phyloP scores from a whole-genome alignment of 2,888 invertebrate species.

The Ectobius pallidus region DNA sequence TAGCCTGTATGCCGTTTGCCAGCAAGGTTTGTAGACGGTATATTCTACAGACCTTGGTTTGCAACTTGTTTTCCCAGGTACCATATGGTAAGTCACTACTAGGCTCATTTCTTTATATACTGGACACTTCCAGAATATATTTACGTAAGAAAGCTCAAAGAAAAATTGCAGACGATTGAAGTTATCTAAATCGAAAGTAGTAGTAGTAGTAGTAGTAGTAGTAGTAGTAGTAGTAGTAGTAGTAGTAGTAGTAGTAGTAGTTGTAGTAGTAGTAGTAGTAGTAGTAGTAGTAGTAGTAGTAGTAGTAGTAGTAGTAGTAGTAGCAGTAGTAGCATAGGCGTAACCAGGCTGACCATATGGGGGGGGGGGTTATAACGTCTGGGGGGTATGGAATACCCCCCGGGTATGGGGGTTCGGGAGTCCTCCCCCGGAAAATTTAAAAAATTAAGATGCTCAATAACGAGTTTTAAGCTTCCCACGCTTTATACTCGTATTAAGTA shows the following conservation, averaged over 20 bases:
- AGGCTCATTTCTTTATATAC: too few relatives aligned
- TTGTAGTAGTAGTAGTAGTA: not conserved
- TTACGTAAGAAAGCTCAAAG: not conserved
- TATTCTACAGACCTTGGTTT: not conserved
- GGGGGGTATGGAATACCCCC: too few relatives aligned
- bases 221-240: not conserved
- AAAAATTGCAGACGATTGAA: not conserved
- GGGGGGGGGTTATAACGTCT: too few relatives aligned
- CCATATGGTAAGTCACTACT: not conserved
- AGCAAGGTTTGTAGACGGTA: not conserved
- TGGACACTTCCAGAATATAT: too few relatives aligned
- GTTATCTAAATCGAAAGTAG: too few relatives aligned
- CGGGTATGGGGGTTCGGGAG: too few relatives aligned
- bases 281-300: not conserved
- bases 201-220: not conserved
- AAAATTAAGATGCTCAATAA: too few relatives aligned
- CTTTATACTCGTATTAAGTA: too few relatives aligned
- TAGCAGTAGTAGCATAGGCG: too few relatives aligned
- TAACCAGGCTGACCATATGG: too few relatives aligned
- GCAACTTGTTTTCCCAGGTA: not conserved
- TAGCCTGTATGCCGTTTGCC: not conserved
- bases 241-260: not conserved
- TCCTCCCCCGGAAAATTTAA: too few relatives aligned
- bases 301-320: not conserved
- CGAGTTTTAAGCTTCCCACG: too few relatives aligned